phyloP scores from a whole-genome alignment of 2,797 vertebrate genomes.

The Hydrophis major region DNA sequence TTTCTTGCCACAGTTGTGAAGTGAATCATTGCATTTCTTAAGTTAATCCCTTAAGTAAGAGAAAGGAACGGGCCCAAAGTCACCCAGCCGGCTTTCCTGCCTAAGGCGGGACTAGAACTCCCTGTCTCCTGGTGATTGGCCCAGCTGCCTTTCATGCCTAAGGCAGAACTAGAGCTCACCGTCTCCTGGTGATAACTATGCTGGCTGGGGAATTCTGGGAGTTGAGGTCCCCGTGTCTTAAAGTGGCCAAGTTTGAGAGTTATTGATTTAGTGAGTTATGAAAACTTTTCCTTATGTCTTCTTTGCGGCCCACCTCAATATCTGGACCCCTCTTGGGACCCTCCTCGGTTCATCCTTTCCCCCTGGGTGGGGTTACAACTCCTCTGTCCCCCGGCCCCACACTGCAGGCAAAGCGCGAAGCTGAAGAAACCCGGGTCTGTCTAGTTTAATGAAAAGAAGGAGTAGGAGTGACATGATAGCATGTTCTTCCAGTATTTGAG shows the following conservation, averaged over 20 bases:
- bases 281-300: neutral
- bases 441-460: neutral
- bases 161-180: too few species aligned
- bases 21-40: neutral
- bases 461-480: neutral
- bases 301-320: neutral
- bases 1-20: neutral
- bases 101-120: too few species aligned
- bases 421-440: neutral
- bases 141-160: rapidly evolving
- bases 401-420: neutral
- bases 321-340: neutral
- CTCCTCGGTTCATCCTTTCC: neutral
- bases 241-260: neutral
- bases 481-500: neutral
- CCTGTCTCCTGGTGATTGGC: too few species aligned
- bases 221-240: neutral
- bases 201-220: neutral
- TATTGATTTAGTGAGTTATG: neutral
- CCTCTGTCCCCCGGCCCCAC: neutral
- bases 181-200: too few species aligned
- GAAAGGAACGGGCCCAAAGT: too few species aligned
- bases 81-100: too few species aligned
- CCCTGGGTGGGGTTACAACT: neutral
- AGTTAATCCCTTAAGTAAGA: neutral